These are phyloP conservation scores for Elephantulus edwardii DNA, from an alignment of 2,113 vertebrate species.

Conservation along the genomic window DNA sequence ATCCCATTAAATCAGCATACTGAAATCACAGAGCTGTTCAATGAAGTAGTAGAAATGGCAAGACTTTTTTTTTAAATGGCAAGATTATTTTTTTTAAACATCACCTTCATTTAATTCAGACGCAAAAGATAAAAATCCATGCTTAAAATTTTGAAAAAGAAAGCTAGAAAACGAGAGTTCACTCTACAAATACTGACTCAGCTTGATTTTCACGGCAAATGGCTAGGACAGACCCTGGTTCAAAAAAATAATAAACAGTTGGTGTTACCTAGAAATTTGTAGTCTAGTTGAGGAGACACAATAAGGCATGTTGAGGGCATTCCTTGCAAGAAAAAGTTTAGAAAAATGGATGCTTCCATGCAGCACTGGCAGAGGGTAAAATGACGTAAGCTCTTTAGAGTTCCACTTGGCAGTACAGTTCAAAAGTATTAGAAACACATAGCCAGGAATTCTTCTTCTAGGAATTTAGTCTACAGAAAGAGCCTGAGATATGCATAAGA, in stretches of 20 bases:
- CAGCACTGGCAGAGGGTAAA: not conserved
- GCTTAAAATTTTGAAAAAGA: not conserved
- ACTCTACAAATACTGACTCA: not conserved
- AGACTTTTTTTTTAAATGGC: not conserved
- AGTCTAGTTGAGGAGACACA: not conserved
- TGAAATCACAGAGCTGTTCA: not conserved
- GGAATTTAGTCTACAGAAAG: slow-evolving; percentile 45
- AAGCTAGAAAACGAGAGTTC: not conserved
- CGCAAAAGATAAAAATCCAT: not conserved
- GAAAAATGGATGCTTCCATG: not conserved
- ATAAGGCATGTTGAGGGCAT: not conserved
- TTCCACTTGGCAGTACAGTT: not conserved
- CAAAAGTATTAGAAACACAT: slow-evolving; percentile 9
- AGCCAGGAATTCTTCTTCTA: slow-evolving; percentile 50
- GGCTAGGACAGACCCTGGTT: not conserved
- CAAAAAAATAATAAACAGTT: not conserved
- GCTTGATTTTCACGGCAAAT: not conserved
- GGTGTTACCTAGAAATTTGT: not conserved
- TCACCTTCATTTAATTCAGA: not conserved
- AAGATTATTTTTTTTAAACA: too few relatives aligned
- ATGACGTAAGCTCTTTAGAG: not conserved
- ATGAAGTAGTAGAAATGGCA: not conserved
- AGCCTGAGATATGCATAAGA: not conserved
- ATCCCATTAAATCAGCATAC: not conserved
- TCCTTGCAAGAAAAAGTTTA: not conserved